Evolutionary conservation across 1,140 invertebrate genomes (phyloP).

Genomic region (Hycleus cichorii): DNA sequence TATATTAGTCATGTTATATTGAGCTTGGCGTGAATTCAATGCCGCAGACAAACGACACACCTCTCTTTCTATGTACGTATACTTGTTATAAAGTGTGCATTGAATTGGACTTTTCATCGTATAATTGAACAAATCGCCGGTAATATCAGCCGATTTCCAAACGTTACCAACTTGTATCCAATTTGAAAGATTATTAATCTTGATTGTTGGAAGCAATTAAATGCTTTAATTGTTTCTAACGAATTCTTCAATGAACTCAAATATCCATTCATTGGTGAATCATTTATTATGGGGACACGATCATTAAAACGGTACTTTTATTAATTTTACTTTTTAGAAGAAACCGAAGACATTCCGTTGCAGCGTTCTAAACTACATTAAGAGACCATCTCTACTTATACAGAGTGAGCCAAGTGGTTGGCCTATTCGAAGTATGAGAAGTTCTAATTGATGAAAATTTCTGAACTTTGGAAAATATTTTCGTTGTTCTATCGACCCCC

Average conservation of each 20-base stretch:
- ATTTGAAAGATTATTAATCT: neutral
- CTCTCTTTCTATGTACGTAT: conserved; percentile 20
- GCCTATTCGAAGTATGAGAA: no score
- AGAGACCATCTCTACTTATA: no score
- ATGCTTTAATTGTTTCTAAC: conserved; percentile 7
- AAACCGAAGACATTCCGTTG: no score
- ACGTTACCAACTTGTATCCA: neutral
- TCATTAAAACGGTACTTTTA: no score
- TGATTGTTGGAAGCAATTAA: neutral
- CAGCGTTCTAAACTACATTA: no score
- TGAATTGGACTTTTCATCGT: neutral
- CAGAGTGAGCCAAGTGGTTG: no score
- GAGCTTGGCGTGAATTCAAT: conserved; percentile 36
- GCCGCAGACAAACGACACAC: conserved; percentile 35
- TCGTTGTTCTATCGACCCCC: no score
- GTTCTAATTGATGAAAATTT: no score
- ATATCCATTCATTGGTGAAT: no score
- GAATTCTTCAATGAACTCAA: neutral
- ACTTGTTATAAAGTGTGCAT: neutral
- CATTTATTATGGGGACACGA: no score
- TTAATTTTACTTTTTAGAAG: no score
- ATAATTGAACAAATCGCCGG: neutral
- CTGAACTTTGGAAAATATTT: no score
- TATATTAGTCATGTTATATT: conserved; percentile 39
- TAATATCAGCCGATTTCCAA: neutral